phyloP scores from a whole-genome alignment of 2,797 vertebrate genomes.

The Siniperca obscura region DNA sequence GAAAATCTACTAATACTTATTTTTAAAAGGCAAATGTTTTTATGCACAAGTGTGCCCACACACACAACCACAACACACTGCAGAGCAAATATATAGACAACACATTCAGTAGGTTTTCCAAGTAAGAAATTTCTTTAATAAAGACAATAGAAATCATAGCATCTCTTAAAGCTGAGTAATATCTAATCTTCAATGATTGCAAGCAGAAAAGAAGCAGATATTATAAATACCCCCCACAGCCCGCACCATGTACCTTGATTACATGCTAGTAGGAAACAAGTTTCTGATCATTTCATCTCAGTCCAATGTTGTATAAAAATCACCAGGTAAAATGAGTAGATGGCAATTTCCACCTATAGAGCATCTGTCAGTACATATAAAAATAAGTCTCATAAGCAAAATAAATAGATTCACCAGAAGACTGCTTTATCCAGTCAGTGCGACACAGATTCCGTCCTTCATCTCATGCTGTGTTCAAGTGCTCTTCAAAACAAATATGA shows the following conservation, averaged over 20 bases:
- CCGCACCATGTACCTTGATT: slow-evolving; percentile 56
- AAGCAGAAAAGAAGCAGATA: slow-evolving; percentile 65
- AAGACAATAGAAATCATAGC: slow-evolving; percentile 58
- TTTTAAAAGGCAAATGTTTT: neutral
- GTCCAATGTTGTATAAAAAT: slow-evolving; percentile 73
- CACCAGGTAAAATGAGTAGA: slow-evolving; percentile 63
- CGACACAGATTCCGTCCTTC: slow-evolving; percentile 66
- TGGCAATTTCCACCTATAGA: slow-evolving; percentile 57
- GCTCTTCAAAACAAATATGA: slow-evolving; percentile 49
- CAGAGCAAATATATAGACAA: neutral
- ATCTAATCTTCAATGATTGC: slow-evolving; percentile 55
- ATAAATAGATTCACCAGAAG: slow-evolving; percentile 84
- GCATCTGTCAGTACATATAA: slow-evolving; percentile 75
- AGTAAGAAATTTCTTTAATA: slow-evolving; percentile 71
- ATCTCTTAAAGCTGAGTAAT: slow-evolving; percentile 56
- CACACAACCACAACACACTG: neutral
- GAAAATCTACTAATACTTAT: neutral
- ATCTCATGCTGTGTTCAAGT: slow-evolving; percentile 62
- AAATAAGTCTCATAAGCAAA: slow-evolving; percentile 83
- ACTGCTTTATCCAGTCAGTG: slow-evolving; percentile 58
- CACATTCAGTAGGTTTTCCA: slow-evolving; percentile 28
- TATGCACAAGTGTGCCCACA: neutral
- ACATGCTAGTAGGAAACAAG: slow-evolving; percentile 57
- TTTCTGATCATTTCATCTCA: slow-evolving; percentile 40
- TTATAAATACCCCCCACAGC: slow-evolving; percentile 79